Evolutionary conservation across 2,113 vertebrate species (phyloP).

Genomic region (Narcine bancroftii): DNA sequence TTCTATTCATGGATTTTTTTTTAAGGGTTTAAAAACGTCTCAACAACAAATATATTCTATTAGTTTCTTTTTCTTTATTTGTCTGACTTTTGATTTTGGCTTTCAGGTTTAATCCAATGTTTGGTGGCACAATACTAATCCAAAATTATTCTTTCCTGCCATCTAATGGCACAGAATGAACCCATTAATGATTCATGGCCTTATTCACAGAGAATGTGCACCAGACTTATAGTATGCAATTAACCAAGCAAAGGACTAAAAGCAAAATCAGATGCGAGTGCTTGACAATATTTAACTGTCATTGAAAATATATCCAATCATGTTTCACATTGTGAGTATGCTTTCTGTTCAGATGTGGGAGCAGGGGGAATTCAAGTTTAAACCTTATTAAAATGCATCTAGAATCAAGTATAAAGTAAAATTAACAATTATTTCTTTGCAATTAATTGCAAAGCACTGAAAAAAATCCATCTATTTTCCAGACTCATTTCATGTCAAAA

Average conservation of each 20-base stretch:
- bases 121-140: not conserved
- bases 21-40: not conserved
- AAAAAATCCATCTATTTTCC: not conserved
- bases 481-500: not conserved
- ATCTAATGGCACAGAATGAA: not conserved
- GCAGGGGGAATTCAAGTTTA: not conserved
- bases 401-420: not conserved
- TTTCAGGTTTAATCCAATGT: not conserved
- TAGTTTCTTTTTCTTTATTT: too few species aligned
- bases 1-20: not conserved
- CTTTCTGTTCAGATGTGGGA: not conserved
- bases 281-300: not conserved
- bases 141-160: not conserved
- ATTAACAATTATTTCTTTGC: not conserved
- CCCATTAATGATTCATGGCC: not conserved
- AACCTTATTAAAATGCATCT: not conserved
- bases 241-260: not conserved
- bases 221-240: not conserved
- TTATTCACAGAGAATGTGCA: not conserved
- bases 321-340: not conserved
- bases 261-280: not conserved
- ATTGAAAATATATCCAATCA: not conserved
- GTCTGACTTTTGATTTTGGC: too few species aligned
- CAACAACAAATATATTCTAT: too few species aligned
- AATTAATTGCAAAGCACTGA: too few species aligned